Base-by-base conservation (phyloP, 2,888 invertebrate genomes). In the Byasa hedistus region DNA sequence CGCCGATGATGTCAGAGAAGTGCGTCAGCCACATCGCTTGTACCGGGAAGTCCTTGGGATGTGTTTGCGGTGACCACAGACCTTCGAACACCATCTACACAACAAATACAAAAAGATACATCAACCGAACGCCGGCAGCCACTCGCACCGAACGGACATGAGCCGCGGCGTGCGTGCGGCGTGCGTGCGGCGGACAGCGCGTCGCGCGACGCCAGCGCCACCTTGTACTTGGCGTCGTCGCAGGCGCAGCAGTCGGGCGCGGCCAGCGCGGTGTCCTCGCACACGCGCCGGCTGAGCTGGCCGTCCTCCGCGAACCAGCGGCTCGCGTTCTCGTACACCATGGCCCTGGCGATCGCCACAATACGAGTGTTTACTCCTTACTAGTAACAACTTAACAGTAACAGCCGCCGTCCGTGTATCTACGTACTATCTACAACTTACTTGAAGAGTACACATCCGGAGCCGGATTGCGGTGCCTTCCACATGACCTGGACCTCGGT, bases 1-100 rank as follows among this genome's bases (percentile, higher is more conserved):
- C 98, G 1, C 98, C 98, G 76, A 99, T 96, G 19, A 99, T 94
- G 85, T 99, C 99, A 0, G 98, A 98, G 92, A 99, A 99, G 87
- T 99, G 98, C 0, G 98, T 97, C 69, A 98, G 87, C 96, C 97
- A 98, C 70, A 96, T 91, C 54, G 97, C 96, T 65, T 86, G 81
- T 79, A 94, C 94, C 0, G 99, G 99, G 87, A 97, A 99, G 86
- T 99, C 96, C 87, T 96, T 98, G 0, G 99, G 99, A 85, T 99
- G 99, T 0, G 98, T 98, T 79, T 96, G 94, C 73, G 96, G 94
- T 0, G 98, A 98, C 99, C 99, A 99, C 64, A 98, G 93, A 0
- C 99, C 99, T 87, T 98, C 96, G 82, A 96, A 99, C 83, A 93
- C 94, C 82, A 96, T 89, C 96, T 96, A 74, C 3, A 79, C 66